Evolutionary conservation across 2,888 invertebrate species (phyloP), one percentile per base, ranked within the genome.

Genomic region (Stomorhina lunata): DNA sequence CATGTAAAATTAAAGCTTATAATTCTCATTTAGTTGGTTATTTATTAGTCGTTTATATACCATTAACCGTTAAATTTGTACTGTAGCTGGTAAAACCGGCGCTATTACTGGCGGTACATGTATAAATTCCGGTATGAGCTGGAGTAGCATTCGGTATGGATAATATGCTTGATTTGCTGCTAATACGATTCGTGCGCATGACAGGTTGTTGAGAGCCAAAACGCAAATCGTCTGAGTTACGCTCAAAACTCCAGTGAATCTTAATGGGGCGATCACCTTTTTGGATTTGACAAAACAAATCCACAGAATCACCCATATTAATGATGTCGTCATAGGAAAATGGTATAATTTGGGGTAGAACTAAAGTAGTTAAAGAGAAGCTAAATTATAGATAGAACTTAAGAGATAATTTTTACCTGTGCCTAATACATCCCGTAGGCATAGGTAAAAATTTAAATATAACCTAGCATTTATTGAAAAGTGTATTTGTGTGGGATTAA

Each of bases 271-370:
- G 91, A 89, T 95, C 89, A 84, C 97, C 96, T 89, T 94, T 94
- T 84, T 94, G 93, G 85, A 95, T 93, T 85, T 94, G 94, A 91
- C 95, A 96, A 84, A 94, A 93, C 85, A 94, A 92, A 86, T 94
- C 94, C 83, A 94, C 93, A 87, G 94, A 94, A 90, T 95, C 95
- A 80, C 94, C 95, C 84, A 93, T 93, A 90, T 94, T 94, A 89
- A 94, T 93, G 84, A 94, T 93, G 85, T 94, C 94, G 87, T 95
- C 95, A 88, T 95, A 96, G 84, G 93, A 92, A 91, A 96, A 96
- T 84, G 95, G 95, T 90, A 94, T 93, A 89, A 95, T 95, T 92
- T 94, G 94, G 85, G 96, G 96, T 89, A 93, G 92, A 92, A 95
- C 95, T 96, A 92, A 66, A 75, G 57, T 45, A 22, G 25, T 71